phyloP scores from a whole-genome alignment of 2,113 vertebrate species.

The Noturus placidus region DNA sequence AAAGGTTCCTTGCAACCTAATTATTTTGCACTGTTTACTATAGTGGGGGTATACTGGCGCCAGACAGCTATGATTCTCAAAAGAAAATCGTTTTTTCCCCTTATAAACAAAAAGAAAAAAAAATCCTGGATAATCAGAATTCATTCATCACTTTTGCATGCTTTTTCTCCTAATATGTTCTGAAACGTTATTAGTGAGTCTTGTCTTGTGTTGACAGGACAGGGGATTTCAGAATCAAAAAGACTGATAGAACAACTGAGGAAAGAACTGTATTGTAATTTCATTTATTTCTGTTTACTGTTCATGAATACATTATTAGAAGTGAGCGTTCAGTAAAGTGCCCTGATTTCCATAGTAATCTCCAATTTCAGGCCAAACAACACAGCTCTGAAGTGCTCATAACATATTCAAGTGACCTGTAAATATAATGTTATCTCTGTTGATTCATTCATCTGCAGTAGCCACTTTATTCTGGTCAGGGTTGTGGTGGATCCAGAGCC shows the following conservation, averaged over 20 bases:
- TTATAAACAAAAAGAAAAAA: conserved; percentile 61
- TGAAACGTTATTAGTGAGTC: conserved; percentile 59
- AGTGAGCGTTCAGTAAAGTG: not conserved
- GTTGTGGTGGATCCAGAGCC: not conserved
- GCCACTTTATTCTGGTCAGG: not conserved
- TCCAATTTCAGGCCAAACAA: not conserved
- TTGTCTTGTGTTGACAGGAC: not conserved
- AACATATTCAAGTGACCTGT: not conserved
- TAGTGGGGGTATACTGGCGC: conserved; percentile 70
- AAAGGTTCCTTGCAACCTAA: conserved; percentile 66
- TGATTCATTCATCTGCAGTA: not conserved
- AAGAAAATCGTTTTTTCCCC: conserved; percentile 37
- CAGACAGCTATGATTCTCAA: conserved; percentile 58
- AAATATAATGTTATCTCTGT: not conserved
- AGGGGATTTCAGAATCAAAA: not conserved
- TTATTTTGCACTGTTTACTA: conserved; percentile 76
- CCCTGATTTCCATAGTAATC: not conserved
- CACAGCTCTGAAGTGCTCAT: not conserved
- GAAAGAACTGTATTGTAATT: not conserved
- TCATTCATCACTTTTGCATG: conserved; percentile 48
- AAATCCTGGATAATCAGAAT: conserved; percentile 51
- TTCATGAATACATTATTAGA: not conserved
- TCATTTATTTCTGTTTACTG: not conserved
- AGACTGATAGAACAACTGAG: not conserved
- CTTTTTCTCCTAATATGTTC: conserved; percentile 29